phyloP scores from a whole-genome alignment of 2,888 invertebrate genomes.

The Clistopyga incitator region DNA sequence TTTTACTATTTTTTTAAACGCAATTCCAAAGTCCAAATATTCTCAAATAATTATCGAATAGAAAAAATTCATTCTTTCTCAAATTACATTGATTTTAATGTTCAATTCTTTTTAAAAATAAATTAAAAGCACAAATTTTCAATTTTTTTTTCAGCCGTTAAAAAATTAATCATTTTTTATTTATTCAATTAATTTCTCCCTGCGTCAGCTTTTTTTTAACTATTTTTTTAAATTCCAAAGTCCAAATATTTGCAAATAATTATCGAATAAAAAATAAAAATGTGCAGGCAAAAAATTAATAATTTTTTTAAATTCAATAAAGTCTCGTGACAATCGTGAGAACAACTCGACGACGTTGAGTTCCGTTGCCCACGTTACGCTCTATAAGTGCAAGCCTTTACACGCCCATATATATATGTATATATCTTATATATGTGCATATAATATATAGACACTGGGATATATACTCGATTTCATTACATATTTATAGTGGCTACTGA shows the following conservation, averaged over 20 bases:
- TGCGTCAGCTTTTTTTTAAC: too few species aligned
- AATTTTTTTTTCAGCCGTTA: too few species aligned
- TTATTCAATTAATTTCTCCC: too few species aligned
- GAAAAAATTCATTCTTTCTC: neutral
- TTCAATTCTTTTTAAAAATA: too few species aligned
- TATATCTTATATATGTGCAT: too few species aligned
- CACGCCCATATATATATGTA: constrained; percentile 7
- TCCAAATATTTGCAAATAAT: neutral
- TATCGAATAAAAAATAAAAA: neutral
- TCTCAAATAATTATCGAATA: neutral
- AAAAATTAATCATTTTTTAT: too few species aligned
- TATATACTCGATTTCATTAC: constrained; percentile 43
- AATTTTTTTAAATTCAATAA: constrained; percentile 1
- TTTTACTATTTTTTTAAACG: too few species aligned
- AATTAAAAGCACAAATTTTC: too few species aligned
- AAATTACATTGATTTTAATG: too few species aligned
- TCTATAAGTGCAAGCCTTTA: constrained; percentile 58
- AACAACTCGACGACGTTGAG: constrained; percentile 43
- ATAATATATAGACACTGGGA: neutral
- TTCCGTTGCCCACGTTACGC: constrained; percentile 48
- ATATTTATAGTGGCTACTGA: constrained; percentile 14
- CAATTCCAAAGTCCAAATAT: too few species aligned
- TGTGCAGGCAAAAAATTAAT: neutral
- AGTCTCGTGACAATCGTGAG: constrained; percentile 34
- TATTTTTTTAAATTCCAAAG: too few species aligned